phyloP scores from a whole-genome alignment of 2,797 vertebrate genomes.

The Hafferia zeledoni region DNA sequence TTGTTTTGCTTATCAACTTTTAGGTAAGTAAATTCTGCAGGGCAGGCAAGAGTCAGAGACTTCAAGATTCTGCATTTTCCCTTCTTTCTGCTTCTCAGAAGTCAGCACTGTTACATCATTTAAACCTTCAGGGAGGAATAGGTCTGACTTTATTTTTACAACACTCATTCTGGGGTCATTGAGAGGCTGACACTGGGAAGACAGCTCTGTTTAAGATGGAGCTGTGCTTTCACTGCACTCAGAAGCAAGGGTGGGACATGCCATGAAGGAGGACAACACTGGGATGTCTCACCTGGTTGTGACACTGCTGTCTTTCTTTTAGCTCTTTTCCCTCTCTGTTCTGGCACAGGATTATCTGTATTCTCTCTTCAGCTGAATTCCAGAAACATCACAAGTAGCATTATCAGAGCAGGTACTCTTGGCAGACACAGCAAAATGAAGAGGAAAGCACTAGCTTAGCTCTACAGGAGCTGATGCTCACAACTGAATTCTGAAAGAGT shows the following conservation, averaged over 20 bases:
- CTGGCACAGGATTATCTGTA: not conserved
- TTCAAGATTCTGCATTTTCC: not conserved
- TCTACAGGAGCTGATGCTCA: not conserved
- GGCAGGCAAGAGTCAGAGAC: not conserved
- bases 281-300: accelerated
- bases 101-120: not conserved
- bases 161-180: not conserved
- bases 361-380: not conserved
- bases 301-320: not conserved
- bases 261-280: not conserved
- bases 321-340: not conserved
- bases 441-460: not conserved
- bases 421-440: not conserved
- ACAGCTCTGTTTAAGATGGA: not conserved
- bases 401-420: not conserved
- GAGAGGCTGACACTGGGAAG: not conserved
- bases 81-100: not conserved
- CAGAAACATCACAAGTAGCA: not conserved
- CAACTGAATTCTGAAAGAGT: not conserved
- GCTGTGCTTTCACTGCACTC: not conserved
- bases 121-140: not conserved
- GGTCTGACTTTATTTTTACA: not conserved
- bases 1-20: not conserved
- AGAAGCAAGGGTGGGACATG: not conserved
- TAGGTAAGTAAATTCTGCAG: not conserved